Conservation (phyloP, 2,113 vertebrate species). For the Redunca redunca region DNA sequence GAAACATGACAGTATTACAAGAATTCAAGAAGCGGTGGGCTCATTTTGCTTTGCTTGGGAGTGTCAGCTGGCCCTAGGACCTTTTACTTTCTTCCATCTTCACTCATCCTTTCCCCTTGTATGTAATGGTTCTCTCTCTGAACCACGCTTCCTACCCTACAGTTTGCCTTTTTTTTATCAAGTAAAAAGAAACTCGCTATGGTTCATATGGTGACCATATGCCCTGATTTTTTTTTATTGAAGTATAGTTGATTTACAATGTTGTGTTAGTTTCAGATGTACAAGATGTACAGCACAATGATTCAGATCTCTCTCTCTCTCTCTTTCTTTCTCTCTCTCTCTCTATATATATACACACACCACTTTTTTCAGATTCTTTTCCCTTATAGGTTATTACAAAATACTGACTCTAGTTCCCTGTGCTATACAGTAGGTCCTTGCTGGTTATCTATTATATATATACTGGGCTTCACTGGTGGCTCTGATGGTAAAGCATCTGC, state of each 20-base stretch:
- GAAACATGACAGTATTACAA: not conserved
- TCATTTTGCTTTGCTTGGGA: not conserved
- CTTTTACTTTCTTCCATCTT: not conserved
- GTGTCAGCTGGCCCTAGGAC: not conserved
- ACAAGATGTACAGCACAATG: not conserved
- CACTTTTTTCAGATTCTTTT: not conserved
- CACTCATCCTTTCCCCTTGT: not conserved
- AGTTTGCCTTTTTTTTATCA: not conserved
- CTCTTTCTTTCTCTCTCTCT: no score
- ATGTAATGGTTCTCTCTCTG: not conserved
- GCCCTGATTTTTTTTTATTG: not conserved
- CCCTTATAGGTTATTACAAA: not conserved
- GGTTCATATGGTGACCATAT: not conserved
- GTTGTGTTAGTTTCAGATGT: not conserved
- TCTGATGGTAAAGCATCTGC: not conserved
- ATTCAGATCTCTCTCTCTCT: not conserved
- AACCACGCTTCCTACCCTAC: not conserved
- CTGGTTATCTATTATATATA: not conserved
- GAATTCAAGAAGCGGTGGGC: not conserved
- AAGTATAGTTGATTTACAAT: not conserved
- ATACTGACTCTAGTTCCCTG: not conserved
- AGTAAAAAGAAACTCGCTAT: not conserved
- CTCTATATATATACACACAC: fast-evolving
- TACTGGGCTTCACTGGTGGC: not conserved
- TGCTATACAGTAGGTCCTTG: not conserved